Percentiles rank a stretch among this genome's conserved stretches.
phyloP scores from a whole-genome alignment of 2,113 vertebrate species.

The Eptatretus burgeri region DNA sequence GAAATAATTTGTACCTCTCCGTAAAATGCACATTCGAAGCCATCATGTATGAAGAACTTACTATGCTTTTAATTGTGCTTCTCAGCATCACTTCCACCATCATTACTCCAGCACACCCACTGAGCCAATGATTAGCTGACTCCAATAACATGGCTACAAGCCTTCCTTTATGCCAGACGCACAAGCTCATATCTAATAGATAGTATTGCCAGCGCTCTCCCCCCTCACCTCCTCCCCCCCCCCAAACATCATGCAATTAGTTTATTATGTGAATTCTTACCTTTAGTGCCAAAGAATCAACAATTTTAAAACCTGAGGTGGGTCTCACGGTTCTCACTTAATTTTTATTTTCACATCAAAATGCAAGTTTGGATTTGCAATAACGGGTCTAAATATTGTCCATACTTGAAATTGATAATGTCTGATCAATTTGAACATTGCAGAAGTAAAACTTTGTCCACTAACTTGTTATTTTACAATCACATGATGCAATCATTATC shows the following conservation, averaged over 20 bases:
- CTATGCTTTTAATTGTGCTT: too few species aligned
- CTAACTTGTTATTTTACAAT: neutral
- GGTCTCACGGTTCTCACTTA: too few species aligned
- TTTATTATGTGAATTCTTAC: neutral
- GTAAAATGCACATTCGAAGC: too few species aligned
- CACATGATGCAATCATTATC: neutral
- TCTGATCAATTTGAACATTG: neutral
- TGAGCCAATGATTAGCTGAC: too few species aligned
- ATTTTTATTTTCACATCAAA: neutral
- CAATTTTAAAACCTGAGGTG: accelerated
- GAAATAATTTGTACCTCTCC: too few species aligned
- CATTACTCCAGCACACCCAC: too few species aligned
- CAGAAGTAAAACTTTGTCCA: neutral
- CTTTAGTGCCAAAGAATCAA: constrained; percentile 2
- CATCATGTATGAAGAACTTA: too few species aligned
- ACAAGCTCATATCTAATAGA: too few species aligned
- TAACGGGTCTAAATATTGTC: neutral
- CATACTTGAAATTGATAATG: too few species aligned
- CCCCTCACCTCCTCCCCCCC: neutral
- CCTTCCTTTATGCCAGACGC: too few species aligned
- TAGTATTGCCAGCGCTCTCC: neutral
- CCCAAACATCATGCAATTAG: neutral
- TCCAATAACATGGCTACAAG: too few species aligned
- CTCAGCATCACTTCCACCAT: too few species aligned
- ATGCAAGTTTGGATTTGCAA: constrained; percentile 9